These are phyloP conservation scores for Ailurus styani DNA, from an alignment of 2,113 vertebrate species.

Conservation along the genomic window DNA sequence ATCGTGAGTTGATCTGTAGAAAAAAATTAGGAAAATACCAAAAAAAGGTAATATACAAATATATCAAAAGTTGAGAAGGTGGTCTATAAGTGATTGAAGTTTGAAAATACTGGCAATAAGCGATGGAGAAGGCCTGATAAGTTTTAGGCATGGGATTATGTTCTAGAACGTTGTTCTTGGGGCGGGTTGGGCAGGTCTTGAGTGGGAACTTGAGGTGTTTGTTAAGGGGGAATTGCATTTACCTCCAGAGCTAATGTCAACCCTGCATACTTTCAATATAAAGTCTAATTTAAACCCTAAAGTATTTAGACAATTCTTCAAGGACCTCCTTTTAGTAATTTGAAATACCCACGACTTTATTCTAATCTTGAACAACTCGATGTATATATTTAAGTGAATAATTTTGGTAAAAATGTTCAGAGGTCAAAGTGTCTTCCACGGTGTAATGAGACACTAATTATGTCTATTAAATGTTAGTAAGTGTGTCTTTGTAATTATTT, in stretches of 20 bases:
- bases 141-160: neutral
- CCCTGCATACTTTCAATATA: neutral
- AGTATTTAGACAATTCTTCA: neutral
- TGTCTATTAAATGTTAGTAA: neutral
- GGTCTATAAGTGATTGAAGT: neutral
- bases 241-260: neutral
- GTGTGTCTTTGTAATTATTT: neutral
- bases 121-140: neutral
- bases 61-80: neutral
- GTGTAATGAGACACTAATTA: neutral
- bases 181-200: accelerated
- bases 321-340: neutral
- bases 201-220: neutral
- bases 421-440: neutral
- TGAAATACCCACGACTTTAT: neutral
- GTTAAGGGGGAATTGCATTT: neutral
- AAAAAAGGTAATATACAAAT: neutral
- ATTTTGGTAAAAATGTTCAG: neutral
- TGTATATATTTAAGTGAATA: neutral
- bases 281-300: neutral
- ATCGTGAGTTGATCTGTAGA: neutral
- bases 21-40: neutral
- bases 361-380: neutral
- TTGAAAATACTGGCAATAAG: neutral
- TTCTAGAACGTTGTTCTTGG: neutral